Evolutionary conservation across 2,797 vertebrate species (phyloP).

Genomic region (Allobates femoralis): DNA sequence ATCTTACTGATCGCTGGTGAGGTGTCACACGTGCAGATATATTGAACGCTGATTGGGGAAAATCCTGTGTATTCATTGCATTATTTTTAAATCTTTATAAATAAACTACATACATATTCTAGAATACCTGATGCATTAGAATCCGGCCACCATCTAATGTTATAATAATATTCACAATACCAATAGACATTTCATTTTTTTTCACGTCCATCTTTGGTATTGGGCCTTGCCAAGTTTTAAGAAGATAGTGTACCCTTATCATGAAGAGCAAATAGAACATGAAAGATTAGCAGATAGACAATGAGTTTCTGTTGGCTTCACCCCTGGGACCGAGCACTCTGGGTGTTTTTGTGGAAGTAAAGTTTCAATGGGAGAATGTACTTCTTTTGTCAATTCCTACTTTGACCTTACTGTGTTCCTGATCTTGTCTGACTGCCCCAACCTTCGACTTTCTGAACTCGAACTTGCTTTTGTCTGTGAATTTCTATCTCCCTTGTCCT

Average conservation of each 20-base stretch:
- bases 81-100: no score
- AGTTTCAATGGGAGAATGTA: not conserved
- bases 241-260: not conserved
- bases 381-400: conserved; percentile 17
- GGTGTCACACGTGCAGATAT: no score
- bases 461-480: conserved; percentile 50
- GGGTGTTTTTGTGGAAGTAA: not conserved
- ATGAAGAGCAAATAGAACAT: not conserved
- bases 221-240: not conserved
- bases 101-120: no score
- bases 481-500: conserved; percentile 32
- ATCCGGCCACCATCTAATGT: no score
- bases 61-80: no score
- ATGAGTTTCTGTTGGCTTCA: not conserved
- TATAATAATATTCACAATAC: no score
- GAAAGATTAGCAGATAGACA: not conserved
- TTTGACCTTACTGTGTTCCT: conserved; percentile 24
- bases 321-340: not conserved
- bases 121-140: no score
- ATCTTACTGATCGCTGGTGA: no score
- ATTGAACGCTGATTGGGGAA: no score
- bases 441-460: conserved; percentile 37
- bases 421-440: conserved; percentile 33
- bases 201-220: not conserved
- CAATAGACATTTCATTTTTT: no score